phyloP scores from a whole-genome alignment of 2,113 vertebrate genomes.

The Deroptyus accipitrinus region DNA sequence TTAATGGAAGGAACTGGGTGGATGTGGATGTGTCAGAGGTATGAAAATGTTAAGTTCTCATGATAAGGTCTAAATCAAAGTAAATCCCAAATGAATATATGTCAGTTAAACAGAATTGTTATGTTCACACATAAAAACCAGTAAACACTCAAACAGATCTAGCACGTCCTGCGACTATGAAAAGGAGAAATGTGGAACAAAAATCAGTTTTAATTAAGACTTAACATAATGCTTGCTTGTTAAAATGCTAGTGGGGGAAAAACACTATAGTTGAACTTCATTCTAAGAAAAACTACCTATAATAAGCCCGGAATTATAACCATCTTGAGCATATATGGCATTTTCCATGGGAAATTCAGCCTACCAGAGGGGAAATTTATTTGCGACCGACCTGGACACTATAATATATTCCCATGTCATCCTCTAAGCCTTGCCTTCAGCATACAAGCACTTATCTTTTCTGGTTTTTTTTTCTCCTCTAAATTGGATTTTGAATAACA shows the following conservation, averaged over 20 bases:
- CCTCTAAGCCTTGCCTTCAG: neutral
- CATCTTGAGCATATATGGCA: neutral
- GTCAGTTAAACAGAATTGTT: neutral
- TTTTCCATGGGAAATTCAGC: neutral
- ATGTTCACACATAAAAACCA: neutral
- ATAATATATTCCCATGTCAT: neutral
- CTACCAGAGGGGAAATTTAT: neutral
- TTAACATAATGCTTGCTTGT: neutral
- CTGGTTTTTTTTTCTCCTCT: neutral
- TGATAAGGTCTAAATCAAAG: neutral
- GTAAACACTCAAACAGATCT: neutral
- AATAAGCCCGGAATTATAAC: neutral
- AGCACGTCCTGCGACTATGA: neutral
- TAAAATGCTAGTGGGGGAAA: neutral
- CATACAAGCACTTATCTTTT: neutral
- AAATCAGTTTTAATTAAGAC: neutral
- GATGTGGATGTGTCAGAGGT: slow-evolving; percentile 29
- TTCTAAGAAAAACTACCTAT: neutral
- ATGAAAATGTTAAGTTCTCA: slow-evolving; percentile 40
- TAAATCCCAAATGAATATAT: neutral
- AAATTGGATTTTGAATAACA: neutral
- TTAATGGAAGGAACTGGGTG: slow-evolving; percentile 48
- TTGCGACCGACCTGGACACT: neutral
- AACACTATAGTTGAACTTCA: neutral
- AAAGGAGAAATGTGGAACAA: neutral